Base-by-base conservation (phyloP, 2,888 invertebrate species). In the Neoitamus cyanurus region DNA sequence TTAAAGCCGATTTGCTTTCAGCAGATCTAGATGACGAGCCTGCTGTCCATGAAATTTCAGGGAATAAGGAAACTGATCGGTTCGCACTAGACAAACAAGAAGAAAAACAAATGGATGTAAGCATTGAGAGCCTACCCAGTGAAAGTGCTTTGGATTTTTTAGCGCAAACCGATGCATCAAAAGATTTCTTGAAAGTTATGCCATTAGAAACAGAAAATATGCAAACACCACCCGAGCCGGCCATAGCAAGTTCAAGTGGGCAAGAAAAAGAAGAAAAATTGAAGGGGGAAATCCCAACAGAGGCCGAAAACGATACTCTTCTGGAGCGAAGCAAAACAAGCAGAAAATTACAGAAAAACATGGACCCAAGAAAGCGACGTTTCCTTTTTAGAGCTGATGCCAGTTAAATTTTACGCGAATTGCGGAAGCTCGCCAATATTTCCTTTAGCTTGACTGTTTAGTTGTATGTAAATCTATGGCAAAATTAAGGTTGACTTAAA, bases 341-440 rank as follows among this genome's bases (percentile, higher is more conserved):
- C n/a, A 90, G 92, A 84, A 90, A 90, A 31, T 89, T 92, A 86
- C 89, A 90, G 77, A 90, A 90, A 86, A 89, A 89, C 84, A 90
- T 92, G 88, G 91, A 92, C 87, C 91, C 92, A 20, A 91, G 92
- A 78, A 92, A 92, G 86, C 91, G 92, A 84, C 89, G 91, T 73
- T 91, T 91, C 87, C 88, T 91, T n/a, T 91, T 91, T 87, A 89
- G 89, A 85, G 88, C 91, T 80, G 91, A 91, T 87, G 89, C 89
- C 86, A 90, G 90, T 73, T 83, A 78, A 30, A 78, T 31, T 1
- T 28, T 28, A 5, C 0, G 31, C 15, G 9, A 30, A 78, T n/a
- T 73, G 15, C 46, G 34, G 15, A 36, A 68, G 34, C 30, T 4
- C 28, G 15, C 25, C 36, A 34, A 36, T 34, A 69, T 69, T 37